Conservation (phyloP, 2,888 invertebrate species). For the Mythimna pallens region DNA sequence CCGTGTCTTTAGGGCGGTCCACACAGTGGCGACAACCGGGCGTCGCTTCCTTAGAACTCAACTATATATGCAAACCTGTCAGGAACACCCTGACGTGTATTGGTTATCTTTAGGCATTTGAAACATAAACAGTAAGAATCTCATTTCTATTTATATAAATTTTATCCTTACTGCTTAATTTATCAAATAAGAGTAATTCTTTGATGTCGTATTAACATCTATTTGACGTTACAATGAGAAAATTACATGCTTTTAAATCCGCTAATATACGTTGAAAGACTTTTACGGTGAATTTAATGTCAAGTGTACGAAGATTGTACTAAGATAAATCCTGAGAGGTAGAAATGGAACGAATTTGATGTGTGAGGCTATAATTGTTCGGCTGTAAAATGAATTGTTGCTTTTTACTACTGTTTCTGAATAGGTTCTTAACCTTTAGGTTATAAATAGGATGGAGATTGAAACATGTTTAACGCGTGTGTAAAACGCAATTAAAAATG, state of each 20-base stretch:
- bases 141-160: background rate
- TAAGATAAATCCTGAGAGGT: constrained; percentile 5
- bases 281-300: constrained; percentile 52
- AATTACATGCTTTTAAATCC: constrained; percentile 51
- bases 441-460: constrained; percentile 13
- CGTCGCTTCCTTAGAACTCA: no score
- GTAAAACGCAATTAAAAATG: background rate
- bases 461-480: background rate
- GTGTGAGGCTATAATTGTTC: constrained; percentile 36
- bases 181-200: constrained; percentile 35
- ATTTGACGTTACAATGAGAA: constrained; percentile 56
- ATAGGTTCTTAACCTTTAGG: constrained; percentile 7
- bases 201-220: constrained; percentile 46
- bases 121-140: background rate
- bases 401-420: constrained; percentile 6
- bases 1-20: no score
- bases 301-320: constrained; percentile 15
- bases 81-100: no score
- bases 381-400: constrained; percentile 23
- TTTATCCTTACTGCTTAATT: constrained; percentile 14
- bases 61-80: no score
- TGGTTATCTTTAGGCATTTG: no score
- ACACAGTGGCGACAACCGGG: no score
- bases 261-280: constrained; percentile 41
- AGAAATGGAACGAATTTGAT: constrained; percentile 25